These are phyloP conservation scores for Neogale vison DNA, from an alignment of 2,113 vertebrate genomes.

Conservation along the genomic window DNA sequence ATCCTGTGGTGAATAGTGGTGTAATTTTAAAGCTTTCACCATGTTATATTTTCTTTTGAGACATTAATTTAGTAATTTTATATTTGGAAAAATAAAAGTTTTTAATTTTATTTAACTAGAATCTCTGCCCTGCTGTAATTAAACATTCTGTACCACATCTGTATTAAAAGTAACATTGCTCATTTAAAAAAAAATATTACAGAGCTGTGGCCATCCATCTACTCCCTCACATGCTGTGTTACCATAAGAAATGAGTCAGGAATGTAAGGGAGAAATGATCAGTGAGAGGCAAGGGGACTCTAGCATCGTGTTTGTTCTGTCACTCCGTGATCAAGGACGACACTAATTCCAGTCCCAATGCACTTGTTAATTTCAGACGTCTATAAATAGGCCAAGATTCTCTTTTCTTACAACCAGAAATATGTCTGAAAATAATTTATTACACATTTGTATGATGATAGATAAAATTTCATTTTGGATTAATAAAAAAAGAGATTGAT, in stretches of 20 bases:
- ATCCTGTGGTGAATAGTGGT: slow-evolving; percentile 89
- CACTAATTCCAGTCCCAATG: not conserved
- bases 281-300: not conserved
- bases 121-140: slow-evolving; percentile 96
- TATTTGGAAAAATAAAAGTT: slow-evolving; percentile 91
- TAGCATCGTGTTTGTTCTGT: not conserved
- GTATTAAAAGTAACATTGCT: slow-evolving; percentile 93
- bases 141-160: slow-evolving; percentile 92
- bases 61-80: slow-evolving; percentile 94
- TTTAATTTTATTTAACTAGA: slow-evolving; percentile 98
- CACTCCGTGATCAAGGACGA: not conserved
- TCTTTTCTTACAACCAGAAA: not conserved
- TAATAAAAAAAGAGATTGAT: not conserved
- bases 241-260: too few relatives aligned
- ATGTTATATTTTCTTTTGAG: slow-evolving; percentile 92
- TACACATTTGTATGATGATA: not conserved
- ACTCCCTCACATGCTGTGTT: not conserved
- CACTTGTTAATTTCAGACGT: not conserved
- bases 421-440: not conserved
- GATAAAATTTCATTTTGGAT: not conserved
- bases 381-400: not conserved
- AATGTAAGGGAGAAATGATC: not conserved
- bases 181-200: slow-evolving; percentile 78
- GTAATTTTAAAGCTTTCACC: slow-evolving; percentile 93
- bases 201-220: not conserved